Evolutionary conservation across 1,140 invertebrate genomes (phyloP).

Genomic region (Mycetomoellerius zeteki): DNA sequence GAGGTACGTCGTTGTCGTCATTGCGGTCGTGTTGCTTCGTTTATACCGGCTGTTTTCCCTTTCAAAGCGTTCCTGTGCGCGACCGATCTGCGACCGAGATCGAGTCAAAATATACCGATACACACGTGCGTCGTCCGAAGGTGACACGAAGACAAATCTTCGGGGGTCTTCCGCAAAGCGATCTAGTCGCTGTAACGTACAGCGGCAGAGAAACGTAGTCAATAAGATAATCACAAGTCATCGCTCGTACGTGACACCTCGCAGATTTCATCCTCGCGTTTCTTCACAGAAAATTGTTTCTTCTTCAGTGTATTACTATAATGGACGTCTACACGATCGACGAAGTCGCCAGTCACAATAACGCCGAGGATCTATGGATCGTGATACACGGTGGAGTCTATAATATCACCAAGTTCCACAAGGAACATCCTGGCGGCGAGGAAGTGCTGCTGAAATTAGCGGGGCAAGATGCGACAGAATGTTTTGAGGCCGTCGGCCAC

Average conservation of each 20-base stretch:
- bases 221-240: not conserved
- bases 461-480: conserved; percentile 91
- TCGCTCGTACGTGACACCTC: not conserved
- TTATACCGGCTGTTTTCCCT: conserved; percentile 47
- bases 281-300: not conserved
- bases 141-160: not conserved
- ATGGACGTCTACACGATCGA: conserved; percentile 85
- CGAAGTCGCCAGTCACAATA: conserved; percentile 85
- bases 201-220: not conserved
- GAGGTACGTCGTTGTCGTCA: not conserved
- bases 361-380: conserved; percentile 84
- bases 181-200: not conserved
- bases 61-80: conserved; percentile 41
- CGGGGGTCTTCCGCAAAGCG: not conserved
- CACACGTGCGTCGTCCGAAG: not conserved
- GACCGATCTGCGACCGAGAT: conserved; percentile 35
- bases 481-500: conserved; percentile 95
- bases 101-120: conserved; percentile 45
- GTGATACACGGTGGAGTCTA: conserved; percentile 88
- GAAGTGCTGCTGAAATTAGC: conserved; percentile 93
- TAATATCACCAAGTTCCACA: conserved; percentile 87
- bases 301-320: conserved; percentile 42
- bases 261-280: not conserved
- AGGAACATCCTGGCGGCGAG: conserved; percentile 94
- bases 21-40: not conserved